Evolutionary conservation across 2,113 vertebrate genomes (phyloP).

Genomic region (Epinephelus fuscoguttatus): DNA sequence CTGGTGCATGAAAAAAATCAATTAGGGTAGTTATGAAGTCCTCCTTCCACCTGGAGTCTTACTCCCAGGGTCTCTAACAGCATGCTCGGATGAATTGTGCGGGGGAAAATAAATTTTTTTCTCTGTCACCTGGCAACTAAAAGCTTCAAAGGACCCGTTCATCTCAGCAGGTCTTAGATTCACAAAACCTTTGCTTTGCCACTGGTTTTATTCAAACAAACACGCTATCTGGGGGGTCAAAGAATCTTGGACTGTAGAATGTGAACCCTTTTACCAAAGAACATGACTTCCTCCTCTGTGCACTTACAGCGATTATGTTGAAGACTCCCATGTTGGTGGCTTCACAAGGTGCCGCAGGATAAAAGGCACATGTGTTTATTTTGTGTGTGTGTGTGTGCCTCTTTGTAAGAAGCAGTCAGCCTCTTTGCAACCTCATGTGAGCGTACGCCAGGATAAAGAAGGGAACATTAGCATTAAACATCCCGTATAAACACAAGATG

Average conservation of each 20-base stretch:
- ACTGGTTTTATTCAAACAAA: constrained; percentile 26
- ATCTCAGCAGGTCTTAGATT: constrained; percentile 29
- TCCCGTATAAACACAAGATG: neutral
- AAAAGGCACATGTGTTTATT: constrained; percentile 20
- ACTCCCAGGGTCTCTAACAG: constrained; percentile 33
- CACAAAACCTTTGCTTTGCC: constrained; percentile 16
- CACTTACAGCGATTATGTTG: constrained; percentile 33
- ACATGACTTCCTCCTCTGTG: constrained; percentile 43
- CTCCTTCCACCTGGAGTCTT: constrained; percentile 22
- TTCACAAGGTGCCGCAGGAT: constrained; percentile 18
- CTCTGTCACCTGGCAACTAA: constrained; percentile 74
- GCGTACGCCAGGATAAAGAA: constrained; percentile 36
- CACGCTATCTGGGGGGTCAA: constrained; percentile 16
- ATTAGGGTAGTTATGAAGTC: constrained; percentile 47
- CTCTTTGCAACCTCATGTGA: neutral
- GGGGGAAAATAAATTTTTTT: neutral
- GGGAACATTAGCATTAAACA: neutral
- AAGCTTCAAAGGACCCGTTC: constrained; percentile 53
- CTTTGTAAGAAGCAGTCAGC: neutral
- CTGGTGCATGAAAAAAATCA: constrained; percentile 39
- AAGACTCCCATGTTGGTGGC: constrained; percentile 13
- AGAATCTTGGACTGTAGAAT: constrained; percentile 9
- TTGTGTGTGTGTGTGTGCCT: neutral
- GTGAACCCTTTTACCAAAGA: constrained; percentile 60
- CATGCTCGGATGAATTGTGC: neutral